Conservation (phyloP, 1,140 invertebrate species). For the Spodoptera litura region DNA sequence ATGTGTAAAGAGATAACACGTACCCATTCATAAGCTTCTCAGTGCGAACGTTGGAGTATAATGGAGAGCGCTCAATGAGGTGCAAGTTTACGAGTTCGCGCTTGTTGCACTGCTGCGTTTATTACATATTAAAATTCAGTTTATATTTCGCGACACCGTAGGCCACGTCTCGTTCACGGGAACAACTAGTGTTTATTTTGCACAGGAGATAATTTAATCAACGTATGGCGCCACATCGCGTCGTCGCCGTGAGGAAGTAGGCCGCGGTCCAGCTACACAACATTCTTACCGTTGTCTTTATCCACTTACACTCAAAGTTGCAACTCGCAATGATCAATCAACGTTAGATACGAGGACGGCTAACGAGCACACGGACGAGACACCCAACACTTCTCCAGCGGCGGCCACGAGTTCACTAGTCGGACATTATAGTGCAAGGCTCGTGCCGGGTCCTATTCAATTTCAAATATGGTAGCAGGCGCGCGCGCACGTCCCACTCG, state of each 20-base stretch:
- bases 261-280: conserved; percentile 6
- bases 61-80: conserved; percentile 19
- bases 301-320: conserved; percentile 42
- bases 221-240: not conserved
- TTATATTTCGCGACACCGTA: conserved; percentile 16
- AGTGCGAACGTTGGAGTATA: not conserved
- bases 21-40: conserved; percentile 16
- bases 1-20: not conserved
- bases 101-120: conserved; percentile 12
- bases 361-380: conserved; percentile 17
- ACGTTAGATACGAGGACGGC: not conserved
- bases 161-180: not conserved
- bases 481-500: conserved; percentile 75
- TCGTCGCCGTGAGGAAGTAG: conserved; percentile 15
- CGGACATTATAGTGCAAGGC: conserved; percentile 79
- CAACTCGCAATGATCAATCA: conserved; percentile 29
- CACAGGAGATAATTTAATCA: conserved; percentile 19
- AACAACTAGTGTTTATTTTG: conserved; percentile 28
- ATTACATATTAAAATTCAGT: conserved; percentile 11
- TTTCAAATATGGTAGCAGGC: conserved; percentile 81
- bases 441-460: conserved; percentile 81
- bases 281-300: conserved; percentile 46
- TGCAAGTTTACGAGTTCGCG: conserved; percentile 8
- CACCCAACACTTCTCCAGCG: conserved; percentile 56
- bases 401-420: conserved; percentile 64